Percentiles rank a stretch among this genome's conserved stretches.
phyloP scores from a whole-genome alignment of 2,888 invertebrate species.

The Leptarthrus brevirostris region DNA sequence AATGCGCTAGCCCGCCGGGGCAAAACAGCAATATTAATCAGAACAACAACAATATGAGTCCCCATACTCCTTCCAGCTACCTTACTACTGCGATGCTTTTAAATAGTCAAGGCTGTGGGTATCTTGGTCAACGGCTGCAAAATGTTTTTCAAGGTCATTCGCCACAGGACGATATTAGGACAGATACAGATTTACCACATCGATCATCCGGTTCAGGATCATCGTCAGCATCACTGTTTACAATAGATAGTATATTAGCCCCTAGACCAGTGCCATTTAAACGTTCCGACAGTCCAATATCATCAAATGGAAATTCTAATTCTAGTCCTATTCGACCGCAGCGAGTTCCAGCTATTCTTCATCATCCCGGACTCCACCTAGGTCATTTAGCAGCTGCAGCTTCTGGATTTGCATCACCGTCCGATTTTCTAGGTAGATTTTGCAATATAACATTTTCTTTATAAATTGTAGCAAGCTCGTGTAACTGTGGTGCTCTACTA shows the following conservation, averaged over 20 bases:
- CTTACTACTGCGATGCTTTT: conserved; percentile 67
- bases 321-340: conserved; percentile 67
- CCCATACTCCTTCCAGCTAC: conserved; percentile 56
- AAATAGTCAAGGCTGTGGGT: conserved; percentile 66
- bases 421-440: conserved; percentile 83
- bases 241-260: conserved; percentile 87
- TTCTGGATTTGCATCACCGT: conserved; percentile 75
- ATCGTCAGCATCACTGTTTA: conserved; percentile 75
- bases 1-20: conserved; percentile 46
- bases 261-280: conserved; percentile 65
- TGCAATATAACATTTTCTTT: too few species aligned
- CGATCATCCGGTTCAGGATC: conserved; percentile 55
- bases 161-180: conserved; percentile 51
- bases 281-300: conserved; percentile 63
- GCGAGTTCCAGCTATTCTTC: conserved; percentile 66
- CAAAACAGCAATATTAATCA: neutral
- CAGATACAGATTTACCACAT: conserved; percentile 39
- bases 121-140: conserved; percentile 65
- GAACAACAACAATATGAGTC: conserved; percentile 38
- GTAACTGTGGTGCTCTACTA: too few species aligned
- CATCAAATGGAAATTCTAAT: conserved; percentile 65
- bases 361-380: conserved; percentile 70
- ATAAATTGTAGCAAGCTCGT: neutral
- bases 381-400: conserved; percentile 74
- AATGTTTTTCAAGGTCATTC: conserved; percentile 63